Base-by-base conservation (phyloP, 1,140 invertebrate genomes). In the Potamilus streckersoni region DNA sequence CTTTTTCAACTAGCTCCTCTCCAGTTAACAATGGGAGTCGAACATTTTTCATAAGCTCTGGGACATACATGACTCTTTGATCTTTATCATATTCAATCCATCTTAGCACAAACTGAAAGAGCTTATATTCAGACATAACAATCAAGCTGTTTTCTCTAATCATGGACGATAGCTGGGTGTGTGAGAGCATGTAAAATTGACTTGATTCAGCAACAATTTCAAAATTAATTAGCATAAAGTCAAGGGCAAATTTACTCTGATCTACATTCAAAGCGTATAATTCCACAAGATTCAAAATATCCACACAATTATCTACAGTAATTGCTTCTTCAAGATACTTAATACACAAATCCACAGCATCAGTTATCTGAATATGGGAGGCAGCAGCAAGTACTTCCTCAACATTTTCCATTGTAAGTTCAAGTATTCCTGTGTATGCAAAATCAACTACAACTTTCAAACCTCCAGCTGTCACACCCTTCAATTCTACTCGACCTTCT, bases 1-100 rank as follows among this genome's bases (percentile, higher is more conserved):
- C 86, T 76, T 87, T 89, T 69, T 89, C 88, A 2, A 89, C 88
- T 15, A 89, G 78, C 73, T 89, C 88, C 65, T 89, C 88, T 16
- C 87, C 87, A 14, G 86, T 81, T 56, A 89, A 74, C 20, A 89
- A 76, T 6, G 88, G 88, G 14, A 89, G 81, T n/a, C 87, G 79
- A 23, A 89, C 79, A 74, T 87, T 85, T 62, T 79, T 76, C 82
- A 89, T 87, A 15, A 89, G 80, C 20, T 80, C 69, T 19, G 87
- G 75, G 14, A 88, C 78, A 79, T 78, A 80, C 38, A 82, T 75
- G 59, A 83, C 78, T 23, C 88, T 79, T 27, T 80, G 78, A 57
- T 74, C 68, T 56, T 78, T 74, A 17, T 82, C 76, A 63, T 78
- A 71, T 13, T 85, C 80, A 23, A 89, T 87, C 88, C 88, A 89